phyloP scores from a whole-genome alignment of 2,113 vertebrate species.

The Athene noctua region DNA sequence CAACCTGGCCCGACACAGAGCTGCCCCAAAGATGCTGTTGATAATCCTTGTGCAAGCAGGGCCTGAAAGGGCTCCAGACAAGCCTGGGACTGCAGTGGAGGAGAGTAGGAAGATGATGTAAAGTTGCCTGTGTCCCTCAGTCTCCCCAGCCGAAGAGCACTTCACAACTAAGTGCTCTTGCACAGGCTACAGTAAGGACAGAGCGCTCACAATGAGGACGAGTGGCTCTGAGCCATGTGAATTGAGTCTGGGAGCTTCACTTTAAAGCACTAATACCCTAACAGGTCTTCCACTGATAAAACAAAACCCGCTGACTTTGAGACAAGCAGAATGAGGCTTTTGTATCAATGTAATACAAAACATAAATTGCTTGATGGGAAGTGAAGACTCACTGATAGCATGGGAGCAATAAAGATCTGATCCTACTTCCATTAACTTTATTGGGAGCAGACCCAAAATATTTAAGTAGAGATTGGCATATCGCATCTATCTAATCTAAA shows the following conservation, averaged over 20 bases:
- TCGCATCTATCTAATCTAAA: constrained; percentile 47
- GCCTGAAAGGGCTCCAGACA: background rate
- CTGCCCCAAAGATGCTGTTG: background rate
- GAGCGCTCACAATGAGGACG: accelerated
- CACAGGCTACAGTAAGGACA: background rate
- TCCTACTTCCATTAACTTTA: constrained; percentile 66
- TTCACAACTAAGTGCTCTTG: background rate
- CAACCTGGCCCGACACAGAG: accelerated
- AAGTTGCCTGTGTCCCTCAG: background rate
- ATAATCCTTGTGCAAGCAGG: background rate
- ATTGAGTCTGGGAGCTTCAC: background rate
- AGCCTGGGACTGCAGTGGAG: background rate
- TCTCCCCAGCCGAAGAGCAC: background rate
- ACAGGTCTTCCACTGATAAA: background rate
- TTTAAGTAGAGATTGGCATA: constrained; percentile 47
- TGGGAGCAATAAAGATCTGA: constrained; percentile 37
- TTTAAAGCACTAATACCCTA: background rate
- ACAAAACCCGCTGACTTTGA: background rate
- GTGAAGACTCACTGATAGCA: background rate
- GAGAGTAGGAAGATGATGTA: background rate
- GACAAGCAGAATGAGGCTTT: background rate
- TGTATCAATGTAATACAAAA: background rate
- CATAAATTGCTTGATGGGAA: background rate
- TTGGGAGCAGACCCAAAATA: constrained; percentile 52
- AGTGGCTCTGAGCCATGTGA: background rate